Percentiles rank a stretch among this genome's conserved stretches.
Evolutionary conservation across 2,797 vertebrate species (phyloP).

Genomic region (Paguma larvata): DNA sequence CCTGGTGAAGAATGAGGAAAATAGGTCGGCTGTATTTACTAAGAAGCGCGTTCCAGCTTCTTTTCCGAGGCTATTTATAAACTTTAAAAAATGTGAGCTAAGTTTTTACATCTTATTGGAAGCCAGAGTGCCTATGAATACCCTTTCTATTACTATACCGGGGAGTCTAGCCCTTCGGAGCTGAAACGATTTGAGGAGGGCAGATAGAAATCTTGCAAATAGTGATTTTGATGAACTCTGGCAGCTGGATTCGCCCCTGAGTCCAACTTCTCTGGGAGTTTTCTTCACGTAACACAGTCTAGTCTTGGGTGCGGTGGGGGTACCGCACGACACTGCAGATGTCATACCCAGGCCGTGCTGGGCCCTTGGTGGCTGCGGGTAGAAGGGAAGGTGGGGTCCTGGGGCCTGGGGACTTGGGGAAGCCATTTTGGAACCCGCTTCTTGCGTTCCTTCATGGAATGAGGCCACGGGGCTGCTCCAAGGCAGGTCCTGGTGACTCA

Average conservation of each 20-base stretch:
- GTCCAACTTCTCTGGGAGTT: background rate
- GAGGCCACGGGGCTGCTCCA: background rate
- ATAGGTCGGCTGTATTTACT: slow-evolving; percentile 83
- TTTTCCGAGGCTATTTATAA: slow-evolving; percentile 83
- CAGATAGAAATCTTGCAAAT: slow-evolving; percentile 2
- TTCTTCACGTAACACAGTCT: background rate
- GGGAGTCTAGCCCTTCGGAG: background rate
- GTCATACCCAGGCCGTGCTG: background rate
- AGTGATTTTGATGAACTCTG: slow-evolving; percentile 51
- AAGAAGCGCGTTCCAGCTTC: slow-evolving; percentile 76
- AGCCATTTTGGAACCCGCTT: background rate
- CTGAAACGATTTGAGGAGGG: background rate
- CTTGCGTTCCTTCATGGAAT: rapidly evolving
- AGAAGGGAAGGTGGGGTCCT: background rate
- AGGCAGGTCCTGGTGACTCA: background rate
- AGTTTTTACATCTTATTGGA: slow-evolving; percentile 68
- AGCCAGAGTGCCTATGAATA: slow-evolving; percentile 51
- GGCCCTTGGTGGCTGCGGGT: background rate
- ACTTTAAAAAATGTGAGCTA: slow-evolving; percentile 71
- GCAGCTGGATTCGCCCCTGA: background rate
- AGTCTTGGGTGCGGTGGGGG: background rate
- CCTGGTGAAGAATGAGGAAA: slow-evolving; percentile 81
- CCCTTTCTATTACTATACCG: slow-evolving; percentile 62
- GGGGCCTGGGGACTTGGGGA: background rate
- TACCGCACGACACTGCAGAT: rapidly evolving